Evolutionary conservation across 2,113 vertebrate genomes (phyloP).

Genomic region (Pica pica): DNA sequence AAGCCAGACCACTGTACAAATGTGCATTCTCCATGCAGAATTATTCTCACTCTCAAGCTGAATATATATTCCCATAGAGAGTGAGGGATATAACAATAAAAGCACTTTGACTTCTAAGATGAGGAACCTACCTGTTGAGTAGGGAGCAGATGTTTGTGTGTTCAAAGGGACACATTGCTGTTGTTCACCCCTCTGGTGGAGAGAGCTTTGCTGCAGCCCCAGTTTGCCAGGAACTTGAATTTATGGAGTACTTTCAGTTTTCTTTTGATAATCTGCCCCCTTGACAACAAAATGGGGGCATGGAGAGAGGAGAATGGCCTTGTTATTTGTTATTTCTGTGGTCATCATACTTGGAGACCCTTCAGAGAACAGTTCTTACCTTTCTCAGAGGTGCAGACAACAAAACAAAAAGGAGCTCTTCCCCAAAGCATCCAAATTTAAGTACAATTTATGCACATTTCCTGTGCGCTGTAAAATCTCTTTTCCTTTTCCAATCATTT

Average conservation of each 20-base stretch:
- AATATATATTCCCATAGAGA: not conserved
- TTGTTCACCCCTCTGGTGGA: constrained; percentile 67
- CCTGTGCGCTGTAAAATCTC: not conserved
- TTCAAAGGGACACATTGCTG: constrained; percentile 52
- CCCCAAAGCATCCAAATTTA: not conserved
- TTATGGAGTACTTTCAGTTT: constrained; percentile 3
- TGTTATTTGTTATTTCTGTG: not conserved
- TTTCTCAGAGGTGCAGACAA: not conserved
- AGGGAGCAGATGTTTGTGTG: constrained; percentile 66
- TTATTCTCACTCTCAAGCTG: not conserved
- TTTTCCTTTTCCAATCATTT: not conserved
- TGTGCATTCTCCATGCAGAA: not conserved
- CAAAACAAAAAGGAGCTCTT: not conserved
- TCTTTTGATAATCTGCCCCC: not conserved
- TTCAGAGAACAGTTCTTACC: not conserved
- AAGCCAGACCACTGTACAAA: not conserved
- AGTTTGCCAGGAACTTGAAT: constrained; percentile 33
- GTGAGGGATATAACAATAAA: not conserved
- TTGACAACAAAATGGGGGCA: not conserved
- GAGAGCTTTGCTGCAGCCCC: constrained; percentile 49
- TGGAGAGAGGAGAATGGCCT: not conserved
- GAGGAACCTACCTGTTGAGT: constrained; percentile 45
- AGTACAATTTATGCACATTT: fast-evolving
- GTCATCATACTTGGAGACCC: not conserved
- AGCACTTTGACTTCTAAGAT: not conserved